phyloP scores from a whole-genome alignment of 2,113 vertebrate species.

The Columbina picui region DNA sequence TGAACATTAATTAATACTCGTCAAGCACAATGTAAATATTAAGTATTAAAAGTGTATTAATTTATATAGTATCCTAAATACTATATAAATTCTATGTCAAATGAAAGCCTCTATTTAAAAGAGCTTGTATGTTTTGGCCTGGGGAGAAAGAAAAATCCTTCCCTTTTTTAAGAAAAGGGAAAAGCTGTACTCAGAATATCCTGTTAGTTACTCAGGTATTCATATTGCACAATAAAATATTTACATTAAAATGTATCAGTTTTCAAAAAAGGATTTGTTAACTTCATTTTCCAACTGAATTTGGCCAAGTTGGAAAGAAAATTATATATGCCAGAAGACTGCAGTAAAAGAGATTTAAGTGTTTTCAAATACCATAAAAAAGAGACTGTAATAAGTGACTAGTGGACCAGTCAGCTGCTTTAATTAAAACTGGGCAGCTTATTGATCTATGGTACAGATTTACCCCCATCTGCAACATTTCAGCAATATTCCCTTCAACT shows the following conservation, averaged over 20 bases:
- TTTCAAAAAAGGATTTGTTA: background rate
- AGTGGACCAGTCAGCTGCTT: background rate
- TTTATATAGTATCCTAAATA: background rate
- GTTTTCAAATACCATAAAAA: background rate
- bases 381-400: background rate
- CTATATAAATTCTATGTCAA: background rate
- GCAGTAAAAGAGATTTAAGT: slow-evolving; percentile 34
- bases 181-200: background rate
- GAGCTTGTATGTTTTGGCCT: background rate
- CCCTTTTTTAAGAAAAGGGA: background rate
- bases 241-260: background rate
- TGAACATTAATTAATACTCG: background rate
- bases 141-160: background rate
- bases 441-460: background rate
- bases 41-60: background rate
- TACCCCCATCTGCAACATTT: background rate
- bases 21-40: background rate
- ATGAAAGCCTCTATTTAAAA: background rate
- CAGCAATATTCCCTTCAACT: background rate
- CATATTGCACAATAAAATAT: background rate
- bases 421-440: slow-evolving; percentile 43
- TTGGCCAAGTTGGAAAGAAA: background rate
- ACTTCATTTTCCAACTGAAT: background rate
- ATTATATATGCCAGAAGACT: background rate
- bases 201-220: background rate